Base-by-base conservation (phyloP, 2,888 invertebrate species). In the Nomada fabriciana region DNA sequence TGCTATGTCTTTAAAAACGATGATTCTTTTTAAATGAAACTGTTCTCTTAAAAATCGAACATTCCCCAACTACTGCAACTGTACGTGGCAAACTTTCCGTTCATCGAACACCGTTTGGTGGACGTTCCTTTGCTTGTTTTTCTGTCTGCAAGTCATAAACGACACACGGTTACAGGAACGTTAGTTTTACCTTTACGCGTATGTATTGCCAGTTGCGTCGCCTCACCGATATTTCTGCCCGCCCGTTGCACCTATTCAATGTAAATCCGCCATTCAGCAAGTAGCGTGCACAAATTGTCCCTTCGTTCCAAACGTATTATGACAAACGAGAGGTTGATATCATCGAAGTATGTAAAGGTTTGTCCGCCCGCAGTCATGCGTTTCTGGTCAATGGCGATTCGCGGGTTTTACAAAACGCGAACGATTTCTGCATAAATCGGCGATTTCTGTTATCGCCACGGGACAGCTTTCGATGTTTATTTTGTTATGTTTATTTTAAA, bases 321-420 rank as follows among this genome's bases (percentile, higher is more conserved):
- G 81, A 73, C 81, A 82, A 82, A 82, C 47, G 65, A 67, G 60
- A 42, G 65, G 11, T n/a, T 15, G 63, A 72, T 71, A 15, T 53
- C 47, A 53, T 80, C 59, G 70, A 71, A 36, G 36, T 36, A 36
- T 9, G 53, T 23, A 20, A 65, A 77, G 23, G 70, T 15, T 61
- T 52, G 15, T 13, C 9, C 0, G n/a, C 47, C 2, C 15, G 20
- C 20, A 25, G 13, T 23, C 20, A 1, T n/a, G 29, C 42, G 23
- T 47, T 36, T 23, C 2, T 7, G 0, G 11, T 55, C 53, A 18
- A 47, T 9, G 18, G 15, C 7, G 2, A 23, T 59, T 64, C 42
- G 23, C 18, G 15, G 50, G 10, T 70, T 53, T 55, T 60, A 71
- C 57, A 43, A 3, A 10, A 23, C 4, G 25, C 23, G 63, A 15